These are phyloP conservation scores for Pongo pygmaeus DNA, from an alignment of 2,113 vertebrate genomes.

Conservation along the genomic window DNA sequence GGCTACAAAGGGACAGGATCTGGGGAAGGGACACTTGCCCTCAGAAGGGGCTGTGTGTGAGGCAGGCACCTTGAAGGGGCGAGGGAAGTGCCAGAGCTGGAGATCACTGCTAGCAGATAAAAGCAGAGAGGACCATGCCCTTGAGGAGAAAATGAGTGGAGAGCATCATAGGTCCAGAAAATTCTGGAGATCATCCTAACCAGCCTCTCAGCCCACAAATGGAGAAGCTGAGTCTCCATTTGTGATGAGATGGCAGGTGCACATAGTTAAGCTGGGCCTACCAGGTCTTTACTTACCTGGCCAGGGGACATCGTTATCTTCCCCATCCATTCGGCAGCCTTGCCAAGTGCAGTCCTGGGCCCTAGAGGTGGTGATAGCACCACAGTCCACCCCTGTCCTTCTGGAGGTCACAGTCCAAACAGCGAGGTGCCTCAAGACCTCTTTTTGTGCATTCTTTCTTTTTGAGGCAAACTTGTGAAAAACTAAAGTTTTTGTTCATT, in stretches of 20 bases:
- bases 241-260: background rate
- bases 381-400: background rate
- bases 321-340: background rate
- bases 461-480: background rate
- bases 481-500: background rate
- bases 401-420: background rate
- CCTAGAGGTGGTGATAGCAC: no score
- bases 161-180: background rate
- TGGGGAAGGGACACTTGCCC: background rate
- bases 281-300: background rate
- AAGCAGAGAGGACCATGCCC: background rate
- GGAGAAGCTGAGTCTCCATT: background rate
- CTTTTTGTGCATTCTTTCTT: background rate
- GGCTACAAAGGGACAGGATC: background rate
- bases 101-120: background rate
- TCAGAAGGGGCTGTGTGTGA: background rate
- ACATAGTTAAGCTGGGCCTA: no score
- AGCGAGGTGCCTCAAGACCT: rapidly evolving
- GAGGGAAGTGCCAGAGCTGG: background rate
- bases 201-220: background rate
- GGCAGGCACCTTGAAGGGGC: background rate
- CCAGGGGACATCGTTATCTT: background rate
- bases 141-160: background rate
- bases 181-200: background rate
- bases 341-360: background rate